Evolutionary conservation across 2,888 invertebrate species (phyloP).

Genomic region (Microdon myrmicae): DNA sequence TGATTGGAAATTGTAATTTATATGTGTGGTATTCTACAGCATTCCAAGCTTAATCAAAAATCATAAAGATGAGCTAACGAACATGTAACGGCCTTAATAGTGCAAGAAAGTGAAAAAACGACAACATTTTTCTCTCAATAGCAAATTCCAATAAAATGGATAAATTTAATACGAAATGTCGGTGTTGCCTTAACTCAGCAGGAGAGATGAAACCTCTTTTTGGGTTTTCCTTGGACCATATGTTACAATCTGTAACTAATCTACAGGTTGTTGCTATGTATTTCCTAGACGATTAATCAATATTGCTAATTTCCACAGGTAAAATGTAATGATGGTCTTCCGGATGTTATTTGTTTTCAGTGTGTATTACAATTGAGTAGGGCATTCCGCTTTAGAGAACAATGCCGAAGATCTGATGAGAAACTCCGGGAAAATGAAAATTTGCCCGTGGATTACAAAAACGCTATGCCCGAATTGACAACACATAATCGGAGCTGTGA

Average conservation of each 20-base stretch:
- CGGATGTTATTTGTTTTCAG: conserved; percentile 68
- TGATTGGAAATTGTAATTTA: no score
- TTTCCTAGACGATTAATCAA: conserved; percentile 18
- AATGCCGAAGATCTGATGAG: conserved; percentile 67
- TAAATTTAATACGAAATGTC: conserved; percentile 66
- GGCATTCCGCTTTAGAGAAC: conserved; percentile 68
- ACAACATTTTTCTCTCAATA: no score
- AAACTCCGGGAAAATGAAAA: conserved; percentile 59
- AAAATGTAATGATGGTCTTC: conserved; percentile 67
- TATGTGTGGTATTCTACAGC: no score
- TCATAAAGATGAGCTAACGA: no score
- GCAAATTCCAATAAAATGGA: no score
- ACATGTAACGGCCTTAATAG: no score
- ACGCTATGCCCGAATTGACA: neutral
- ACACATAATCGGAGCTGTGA: neutral
- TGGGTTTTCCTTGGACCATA: conserved; percentile 68
- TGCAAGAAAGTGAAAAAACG: no score
- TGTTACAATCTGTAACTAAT: conserved; percentile 67
- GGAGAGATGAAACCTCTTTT: conserved; percentile 68
- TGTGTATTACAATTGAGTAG: conserved; percentile 69
- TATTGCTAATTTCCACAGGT: conserved; percentile 59
- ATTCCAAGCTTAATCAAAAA: no score
- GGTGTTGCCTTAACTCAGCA: conserved; percentile 67
- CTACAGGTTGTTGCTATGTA: no score
- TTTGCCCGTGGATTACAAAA: no score